phyloP scores from a whole-genome alignment of 2,888 invertebrate genomes.

The Trypoxylon attenuatum region DNA sequence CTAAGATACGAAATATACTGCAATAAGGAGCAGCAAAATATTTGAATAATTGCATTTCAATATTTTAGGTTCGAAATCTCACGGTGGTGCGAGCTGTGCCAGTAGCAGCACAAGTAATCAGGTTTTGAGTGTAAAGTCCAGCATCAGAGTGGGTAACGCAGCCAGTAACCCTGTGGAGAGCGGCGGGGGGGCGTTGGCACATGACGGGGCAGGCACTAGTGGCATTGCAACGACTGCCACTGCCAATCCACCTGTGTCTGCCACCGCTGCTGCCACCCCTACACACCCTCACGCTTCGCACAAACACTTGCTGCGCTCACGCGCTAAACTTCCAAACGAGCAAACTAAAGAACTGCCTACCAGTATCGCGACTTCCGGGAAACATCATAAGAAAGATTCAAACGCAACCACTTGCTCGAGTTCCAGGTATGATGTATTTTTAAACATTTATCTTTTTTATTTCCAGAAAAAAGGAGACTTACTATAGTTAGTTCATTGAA shows the following conservation, averaged over 20 bases:
- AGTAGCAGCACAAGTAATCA: conserved; percentile 69
- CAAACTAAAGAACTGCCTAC: conserved; percentile 72
- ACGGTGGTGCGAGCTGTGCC: conserved; percentile 61
- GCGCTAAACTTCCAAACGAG: conserved; percentile 67
- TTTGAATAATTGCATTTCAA: conserved; percentile 24
- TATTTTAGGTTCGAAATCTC: conserved; percentile 56
- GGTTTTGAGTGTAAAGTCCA: conserved; percentile 72
- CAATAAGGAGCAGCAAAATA: conserved; percentile 25
- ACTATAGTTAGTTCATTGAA: no score
- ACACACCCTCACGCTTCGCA: conserved; percentile 74
- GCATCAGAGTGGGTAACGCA: conserved; percentile 75
- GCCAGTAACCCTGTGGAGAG: conserved; percentile 73
- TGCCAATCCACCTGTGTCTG: conserved; percentile 69
- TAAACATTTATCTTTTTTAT: no score
- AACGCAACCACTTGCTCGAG: conserved; percentile 84
- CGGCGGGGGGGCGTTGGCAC: conserved; percentile 73
- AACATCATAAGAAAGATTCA: conserved; percentile 71
- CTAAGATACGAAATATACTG: conserved; percentile 6
- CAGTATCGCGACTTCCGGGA: conserved; percentile 69
- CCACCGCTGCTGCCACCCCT: conserved; percentile 73
- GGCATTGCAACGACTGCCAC: conserved; percentile 68
- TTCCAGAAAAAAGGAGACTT: no score
- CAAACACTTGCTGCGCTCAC: conserved; percentile 70
- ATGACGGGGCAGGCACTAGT: conserved; percentile 73
- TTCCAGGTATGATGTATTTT: no score